A percentile compares a stretch with the other conserved stretches of the same genome.
These are phyloP conservation scores for Nycticryphes semicollaris DNA, from an alignment of 2,113 vertebrate genomes.

Conservation along the genomic window DNA sequence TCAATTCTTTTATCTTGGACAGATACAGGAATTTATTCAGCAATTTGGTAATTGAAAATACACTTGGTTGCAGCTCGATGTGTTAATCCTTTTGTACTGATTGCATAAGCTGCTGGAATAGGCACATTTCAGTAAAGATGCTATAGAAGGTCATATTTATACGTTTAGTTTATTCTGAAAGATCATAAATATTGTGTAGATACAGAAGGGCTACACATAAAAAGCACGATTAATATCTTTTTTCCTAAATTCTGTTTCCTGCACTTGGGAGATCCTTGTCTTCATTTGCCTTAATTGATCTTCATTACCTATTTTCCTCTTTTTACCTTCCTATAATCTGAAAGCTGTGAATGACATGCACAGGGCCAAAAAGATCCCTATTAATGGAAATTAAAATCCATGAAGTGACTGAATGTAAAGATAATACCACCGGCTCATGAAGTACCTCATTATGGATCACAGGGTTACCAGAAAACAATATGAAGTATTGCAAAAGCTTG, in stretches of 20 bases:
- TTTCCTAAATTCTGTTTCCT: background rate
- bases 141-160: background rate
- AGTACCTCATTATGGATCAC: background rate
- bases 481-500: background rate
- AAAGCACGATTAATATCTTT: background rate
- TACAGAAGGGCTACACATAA: background rate
- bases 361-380: background rate
- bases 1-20: background rate
- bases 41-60: background rate
- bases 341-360: background rate
- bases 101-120: background rate
- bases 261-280: background rate
- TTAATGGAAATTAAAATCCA: background rate
- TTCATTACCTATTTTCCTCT: background rate
- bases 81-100: background rate
- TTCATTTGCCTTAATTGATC: background rate
- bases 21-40: background rate
- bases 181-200: background rate
- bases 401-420: background rate
- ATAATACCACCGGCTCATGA: background rate
- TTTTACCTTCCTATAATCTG: background rate
- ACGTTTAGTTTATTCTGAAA: background rate
- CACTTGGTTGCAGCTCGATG: fast-evolving
- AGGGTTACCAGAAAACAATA: background rate
- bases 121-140: background rate